Evolutionary conservation across 30 jellyfish, hydroid and myxozoan genomes (phyloP), one percentile per base, ranked within the genome.

Genomic region (Chironex yamaguchii): DNA sequence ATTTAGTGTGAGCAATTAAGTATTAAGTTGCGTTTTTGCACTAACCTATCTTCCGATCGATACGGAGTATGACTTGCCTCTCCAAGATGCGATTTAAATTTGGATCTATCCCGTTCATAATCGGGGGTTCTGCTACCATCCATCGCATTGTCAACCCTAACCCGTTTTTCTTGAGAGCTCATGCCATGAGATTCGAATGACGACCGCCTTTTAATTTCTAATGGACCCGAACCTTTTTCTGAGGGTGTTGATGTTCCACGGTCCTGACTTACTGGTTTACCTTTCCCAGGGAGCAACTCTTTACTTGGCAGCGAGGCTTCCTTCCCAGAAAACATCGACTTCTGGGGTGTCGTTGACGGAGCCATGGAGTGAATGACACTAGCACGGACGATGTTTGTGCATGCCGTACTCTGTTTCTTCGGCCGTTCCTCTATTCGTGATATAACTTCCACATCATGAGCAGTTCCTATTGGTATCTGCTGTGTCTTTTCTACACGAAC

Each of bases 281-380:
- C 13, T 42, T 42, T 42, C 58, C 13, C 58, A 6, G 58, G 13
- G 9, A 17, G 9, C 58, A 17, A 42, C 13, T 42, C 58, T 17
- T 42, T 42, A 9, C 58, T 17, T 42, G 58, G 58, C 9, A 42
- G 9, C n/a, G n/a, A n/a, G 13, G 17, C 17, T 42, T 42, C 58
- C 58, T 42, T 42, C 13, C 58, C 17, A 42, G 58, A 42, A 42
- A 42, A 42, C 17, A 17, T 42, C 58, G 58, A 6, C 17, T 42
- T 42, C 58, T 42, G 58, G 58, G 58, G 58, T 42, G 58, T 42
- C 32, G 83, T 83, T 31, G 96, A 88, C 0, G 96, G 66, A 24
- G 69, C 51, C 96, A 86, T 86, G 1, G 96, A 86, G 36, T 94
- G 99, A 29, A 94, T 94, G 29, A 94, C 99, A 67, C 99, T 94